Evolutionary conservation across 37 sponge, comb jelly and placozoan species (phyloP).

Genomic region (Trichoplax adhaerens): DNA sequence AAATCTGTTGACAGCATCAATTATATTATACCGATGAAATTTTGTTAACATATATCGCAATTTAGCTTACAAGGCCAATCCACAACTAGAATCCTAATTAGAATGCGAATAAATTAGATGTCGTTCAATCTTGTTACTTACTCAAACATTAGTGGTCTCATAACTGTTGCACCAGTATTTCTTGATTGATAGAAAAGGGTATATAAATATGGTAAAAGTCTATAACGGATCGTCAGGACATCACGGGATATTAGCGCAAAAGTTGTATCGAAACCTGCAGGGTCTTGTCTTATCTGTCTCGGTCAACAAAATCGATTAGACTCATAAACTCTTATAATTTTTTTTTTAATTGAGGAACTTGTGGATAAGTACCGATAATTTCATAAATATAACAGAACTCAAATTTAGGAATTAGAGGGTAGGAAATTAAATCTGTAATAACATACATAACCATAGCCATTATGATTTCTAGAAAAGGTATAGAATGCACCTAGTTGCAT

Average conservation of each 20-base stretch:
- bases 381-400: no score
- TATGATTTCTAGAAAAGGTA: slow-evolving; percentile 75
- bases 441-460: neutral
- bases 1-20: slow-evolving; percentile 2
- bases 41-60: no score
- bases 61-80: no score
- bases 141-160: slow-evolving; percentile 61
- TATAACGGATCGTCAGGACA: slow-evolving; percentile 30
- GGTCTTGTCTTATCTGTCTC: slow-evolving; percentile 24
- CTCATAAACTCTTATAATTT: no score
- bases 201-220: slow-evolving; percentile 61
- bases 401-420: no score
- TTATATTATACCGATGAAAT: no score
- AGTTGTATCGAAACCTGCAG: slow-evolving; percentile 23
- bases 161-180: slow-evolving; percentile 39
- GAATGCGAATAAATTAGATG: no score
- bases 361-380: no score
- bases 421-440: no score
- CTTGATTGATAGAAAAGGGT: slow-evolving; percentile 68
- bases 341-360: no score
- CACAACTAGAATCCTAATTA: no score
- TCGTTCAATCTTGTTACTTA: neutral
- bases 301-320: no score
- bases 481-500: slow-evolving; percentile 73
- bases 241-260: slow-evolving; percentile 15